These are phyloP conservation scores for Oscheius sp. DNA, from an alignment of 1,140 invertebrate genomes.

Conservation along the genomic window DNA sequence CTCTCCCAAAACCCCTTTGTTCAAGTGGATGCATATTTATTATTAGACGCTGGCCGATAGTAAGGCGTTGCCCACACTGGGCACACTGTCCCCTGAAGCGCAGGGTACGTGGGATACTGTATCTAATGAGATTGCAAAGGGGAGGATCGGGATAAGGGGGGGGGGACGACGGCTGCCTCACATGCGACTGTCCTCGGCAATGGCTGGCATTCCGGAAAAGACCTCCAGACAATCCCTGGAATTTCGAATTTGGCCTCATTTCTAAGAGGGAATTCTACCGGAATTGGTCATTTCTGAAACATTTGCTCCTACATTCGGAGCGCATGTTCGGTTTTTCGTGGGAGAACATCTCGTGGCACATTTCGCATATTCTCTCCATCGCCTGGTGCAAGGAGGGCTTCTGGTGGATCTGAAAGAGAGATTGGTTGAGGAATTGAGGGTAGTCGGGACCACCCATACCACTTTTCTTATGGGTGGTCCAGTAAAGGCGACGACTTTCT, in stretches of 20 bases:
- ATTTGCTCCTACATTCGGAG: neutral
- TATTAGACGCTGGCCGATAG: neutral
- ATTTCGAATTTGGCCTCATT: neutral
- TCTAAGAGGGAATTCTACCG: neutral
- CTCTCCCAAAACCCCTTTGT: too few species aligned
- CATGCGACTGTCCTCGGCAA: neutral
- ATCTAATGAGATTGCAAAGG: neutral
- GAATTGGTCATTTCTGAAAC: slow-evolving; percentile 7
- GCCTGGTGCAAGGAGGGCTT: neutral
- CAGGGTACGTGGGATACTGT: neutral
- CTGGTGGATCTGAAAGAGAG: neutral
- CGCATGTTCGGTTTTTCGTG: neutral
- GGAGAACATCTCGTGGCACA: neutral
- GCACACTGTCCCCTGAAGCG: neutral
- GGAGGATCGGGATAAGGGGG: neutral
- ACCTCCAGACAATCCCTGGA: neutral
- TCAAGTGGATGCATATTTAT: neutral
- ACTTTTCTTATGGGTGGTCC: too few species aligned
- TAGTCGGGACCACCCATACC: too few species aligned
- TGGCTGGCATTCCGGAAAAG: neutral
- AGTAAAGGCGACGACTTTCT: too few species aligned
- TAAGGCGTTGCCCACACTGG: neutral
- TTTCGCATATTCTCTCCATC: slow-evolving; percentile 1
- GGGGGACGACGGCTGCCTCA: neutral
- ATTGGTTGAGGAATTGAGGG: too few species aligned